These are phyloP conservation scores for Philopotamus ludificatus DNA, from an alignment of 1,140 invertebrate genomes.

Conservation along the genomic window DNA sequence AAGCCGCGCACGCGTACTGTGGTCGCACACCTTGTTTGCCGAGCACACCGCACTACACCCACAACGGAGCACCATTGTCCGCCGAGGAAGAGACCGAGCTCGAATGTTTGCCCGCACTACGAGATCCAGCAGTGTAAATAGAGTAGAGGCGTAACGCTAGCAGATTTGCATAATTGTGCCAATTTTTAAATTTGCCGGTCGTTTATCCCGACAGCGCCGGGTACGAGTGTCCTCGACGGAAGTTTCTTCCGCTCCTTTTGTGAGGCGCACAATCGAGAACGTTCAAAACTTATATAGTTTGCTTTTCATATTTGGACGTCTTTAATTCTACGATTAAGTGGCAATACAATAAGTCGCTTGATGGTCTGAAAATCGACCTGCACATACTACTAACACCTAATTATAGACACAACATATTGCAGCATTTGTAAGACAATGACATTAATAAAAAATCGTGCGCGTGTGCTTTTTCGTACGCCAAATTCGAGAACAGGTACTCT, in stretches of 20 bases:
- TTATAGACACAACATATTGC: too few species aligned
- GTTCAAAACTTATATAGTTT: too few species aligned
- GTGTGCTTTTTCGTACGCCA: too few species aligned
- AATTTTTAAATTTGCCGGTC: neutral
- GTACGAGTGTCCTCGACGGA: neutral
- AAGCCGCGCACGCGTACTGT: neutral
- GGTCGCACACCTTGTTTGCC: neutral
- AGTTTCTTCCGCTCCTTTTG: neutral
- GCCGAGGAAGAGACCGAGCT: neutral
- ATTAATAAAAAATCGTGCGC: too few species aligned
- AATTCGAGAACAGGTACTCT: too few species aligned
- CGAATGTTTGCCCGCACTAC: neutral
- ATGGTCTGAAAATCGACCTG: neutral
- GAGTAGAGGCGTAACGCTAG: too few species aligned
- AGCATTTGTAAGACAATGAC: too few species aligned
- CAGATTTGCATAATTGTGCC: constrained; percentile 4
- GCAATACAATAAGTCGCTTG: neutral
- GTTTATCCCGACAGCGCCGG: neutral
- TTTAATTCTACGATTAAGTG: too few species aligned
- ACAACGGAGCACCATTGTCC: neutral
- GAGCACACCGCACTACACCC: neutral
- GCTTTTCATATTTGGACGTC: neutral
- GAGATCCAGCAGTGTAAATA: neutral
- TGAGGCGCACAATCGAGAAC: too few species aligned
- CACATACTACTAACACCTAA: too few species aligned